Evolutionary conservation across 1,140 invertebrate genomes (phyloP), one percentile per base, ranked within the genome.

Genomic region (Streblospio benedicti): DNA sequence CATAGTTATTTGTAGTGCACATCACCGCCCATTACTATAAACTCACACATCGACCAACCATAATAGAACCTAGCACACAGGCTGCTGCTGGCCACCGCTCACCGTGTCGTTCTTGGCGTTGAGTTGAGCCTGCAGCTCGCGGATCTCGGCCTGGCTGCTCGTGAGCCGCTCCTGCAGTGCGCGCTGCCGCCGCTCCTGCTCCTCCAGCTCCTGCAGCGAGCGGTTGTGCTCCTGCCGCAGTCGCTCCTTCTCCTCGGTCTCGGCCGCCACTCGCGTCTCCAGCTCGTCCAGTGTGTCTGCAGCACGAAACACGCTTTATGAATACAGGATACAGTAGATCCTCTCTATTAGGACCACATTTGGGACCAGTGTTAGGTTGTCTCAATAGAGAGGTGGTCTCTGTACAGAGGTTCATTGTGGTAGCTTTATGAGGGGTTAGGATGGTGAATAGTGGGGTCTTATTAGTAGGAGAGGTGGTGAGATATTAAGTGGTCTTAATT

Each of bases 21-120:
- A n/a, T n/a, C n/a, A n/a, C n/a, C n/a, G n/a, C n/a, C n/a, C n/a
- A n/a, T n/a, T n/a, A n/a, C n/a, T n/a, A n/a, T n/a, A n/a, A n/a
- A n/a, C n/a, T n/a, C n/a, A n/a, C n/a, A n/a, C n/a, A n/a, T n/a
- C n/a, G n/a, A n/a, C n/a, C n/a, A n/a, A n/a, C n/a, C n/a, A n/a
- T n/a, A n/a, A n/a, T n/a, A n/a, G n/a, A n/a, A n/a, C n/a, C n/a
- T n/a, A n/a, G n/a, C n/a, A n/a, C n/a, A n/a, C n/a, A n/a, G n/a
- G n/a, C n/a, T n/a, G n/a, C n/a, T n/a, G n/a, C n/a, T n/a, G n/a
- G n/a, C n/a, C n/a, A n/a, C n/a, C 20, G 12, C 67, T 64, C 56
- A 76, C 72, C 67, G 75, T 50, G 43, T 75, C 73, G 60, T 75
- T 67, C 55, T 76, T 76, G 2, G 71, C 69, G 6, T 66, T 35